Base-by-base conservation (phyloP, 1,140 invertebrate genomes). In the Mesaphorura yosii region DNA sequence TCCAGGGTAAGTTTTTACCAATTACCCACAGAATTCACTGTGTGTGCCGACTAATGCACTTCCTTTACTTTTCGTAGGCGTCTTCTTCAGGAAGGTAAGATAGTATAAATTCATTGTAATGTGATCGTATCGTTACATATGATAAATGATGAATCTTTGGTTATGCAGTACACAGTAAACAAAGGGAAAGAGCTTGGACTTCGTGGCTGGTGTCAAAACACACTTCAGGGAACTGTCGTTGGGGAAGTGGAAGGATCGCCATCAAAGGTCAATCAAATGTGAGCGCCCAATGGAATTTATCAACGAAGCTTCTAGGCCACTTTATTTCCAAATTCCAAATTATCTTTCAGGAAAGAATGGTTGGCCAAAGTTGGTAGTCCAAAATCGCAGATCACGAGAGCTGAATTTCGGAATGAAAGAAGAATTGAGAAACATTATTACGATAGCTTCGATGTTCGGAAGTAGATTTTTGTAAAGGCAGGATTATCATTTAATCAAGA, bases 161-260 rank as follows among this genome's bases (percentile, higher is more conserved):
- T 27, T 31, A 27, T 67, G 10, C 48, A 85, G 81, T 73, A 78
- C 54, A 86, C 84, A 4, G 74, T 82, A 65, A 69, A 75, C 59
- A 73, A 78, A 68, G 81, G 78, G 0, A 75, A 77, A 49, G 75
- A 77, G 61, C 68, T 84, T 17, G 73, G 75, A 3, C 60, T 87
- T 1, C 75, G 71, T 62, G 84, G 85, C 17, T 88, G 82, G 81
- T 83, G 82, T 59, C 80, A 76, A 72, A 88, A 88, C 65, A 86
- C 84, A 0, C 59, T 71, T 1, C 57, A 69, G 45, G 78, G 75
- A n/a, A 86, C 83, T 4, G 84, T 88, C 1, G 64, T 77, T 26
- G 84, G 85, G 14, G 71, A 74, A 46, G 63, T 85, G 20, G 76
- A 87, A 70, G 85, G 85, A 34, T 70, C 75, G 7, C 58, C 68